Evolutionary conservation across 2,797 vertebrate genomes (phyloP), one percentile per base, ranked within the genome.

Genomic region (Danio jaintianensis): DNA sequence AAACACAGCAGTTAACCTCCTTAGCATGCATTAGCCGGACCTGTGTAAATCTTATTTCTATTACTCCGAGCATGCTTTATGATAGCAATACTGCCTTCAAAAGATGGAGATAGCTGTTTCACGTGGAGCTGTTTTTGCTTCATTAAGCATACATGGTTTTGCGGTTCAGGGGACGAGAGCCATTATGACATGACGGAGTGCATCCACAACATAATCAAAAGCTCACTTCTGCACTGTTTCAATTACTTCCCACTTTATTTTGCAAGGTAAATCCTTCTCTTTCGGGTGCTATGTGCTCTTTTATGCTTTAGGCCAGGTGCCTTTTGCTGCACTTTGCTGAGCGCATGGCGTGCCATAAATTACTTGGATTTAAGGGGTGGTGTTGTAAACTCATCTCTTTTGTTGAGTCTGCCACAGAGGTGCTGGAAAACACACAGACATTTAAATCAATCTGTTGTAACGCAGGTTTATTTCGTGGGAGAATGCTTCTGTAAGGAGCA

Each of bases 1-100:
- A 91, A 92, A 91, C 90, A 89, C 89, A 85, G 88, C 87, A 90
- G 91, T 92, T 93, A 92, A 93, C 91, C 90, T 92, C 89, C 90
- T 91, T 90, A 80, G 81, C 82, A 85, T 85, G 89, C 89, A 92
- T 92, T 92, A 90, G 88, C 71, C 55, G 75, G 84, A 85, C 86
- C 86, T 85, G 86, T 89, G 86, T 90, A 92, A 93, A 94, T 93
- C 88, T 90, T 91, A 87, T 91, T 92, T 90, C 89, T 90, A 90
- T 92, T 89, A 89, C 89, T 91, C 90, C 82, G 43, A 75, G 70
- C 88, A 88, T 88, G 75, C 83, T 93, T 92, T 90, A 92, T 91
- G 90, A 92, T 88, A 75, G 89, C 90, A 87, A 73, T 86, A 84
- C 87, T 85, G 69, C 84, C 82, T 85, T 88, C 62, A 88, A 91